Percentiles rank a stretch among this genome's conserved stretches.
phyloP scores from a whole-genome alignment of 2,888 invertebrate genomes.

The Protonemura montana region DNA sequence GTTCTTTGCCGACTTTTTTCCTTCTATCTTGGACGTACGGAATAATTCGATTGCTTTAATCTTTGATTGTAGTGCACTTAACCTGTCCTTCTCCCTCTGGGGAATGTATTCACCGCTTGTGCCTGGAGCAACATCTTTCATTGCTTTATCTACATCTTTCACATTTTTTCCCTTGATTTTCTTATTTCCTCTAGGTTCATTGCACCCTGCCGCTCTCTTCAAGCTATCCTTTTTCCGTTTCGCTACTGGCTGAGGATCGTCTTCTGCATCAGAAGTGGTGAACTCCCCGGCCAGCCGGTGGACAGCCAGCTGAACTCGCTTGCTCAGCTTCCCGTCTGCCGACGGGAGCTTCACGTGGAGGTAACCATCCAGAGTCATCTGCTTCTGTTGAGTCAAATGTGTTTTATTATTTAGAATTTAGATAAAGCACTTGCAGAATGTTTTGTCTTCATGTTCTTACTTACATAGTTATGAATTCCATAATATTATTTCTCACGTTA shows the following conservation, averaged over 20 bases:
- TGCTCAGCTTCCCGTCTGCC: constrained; percentile 75
- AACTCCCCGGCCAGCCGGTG: constrained; percentile 66
- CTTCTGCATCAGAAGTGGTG: constrained; percentile 49
- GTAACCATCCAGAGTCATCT: constrained; percentile 75
- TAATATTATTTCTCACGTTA: too few relatives aligned
- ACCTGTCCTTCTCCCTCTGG: constrained; percentile 74
- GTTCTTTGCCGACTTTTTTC: constrained; percentile 63
- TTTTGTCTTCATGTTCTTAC: too few relatives aligned
- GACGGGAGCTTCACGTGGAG: constrained; percentile 69
- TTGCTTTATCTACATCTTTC: not conserved
- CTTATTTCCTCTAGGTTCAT: not conserved
- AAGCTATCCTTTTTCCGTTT: constrained; percentile 15
- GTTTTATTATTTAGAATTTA: too few relatives aligned
- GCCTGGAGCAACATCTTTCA: constrained; percentile 54
- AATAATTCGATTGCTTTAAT: constrained; percentile 78
- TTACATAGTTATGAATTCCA: too few relatives aligned
- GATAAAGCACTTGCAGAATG: too few relatives aligned
- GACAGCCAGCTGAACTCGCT: constrained; percentile 81
- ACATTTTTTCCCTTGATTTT: constrained; percentile 42
- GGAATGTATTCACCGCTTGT: constrained; percentile 72
- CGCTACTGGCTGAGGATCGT: constrained; percentile 43
- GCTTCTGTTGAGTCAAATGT: constrained; percentile 65
- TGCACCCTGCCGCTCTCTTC: constrained; percentile 43
- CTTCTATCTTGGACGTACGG: constrained; percentile 71
- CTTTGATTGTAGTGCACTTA: constrained; percentile 71